Percentiles rank a stretch among this genome's conserved stretches.
phyloP scores from a whole-genome alignment of 2,113 vertebrate species.

The cattle (Bos taurus) region ARS-UCD2.0 NC_037343.1:2040001-2040500 shows the following conservation, averaged over 20 bases:
- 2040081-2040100: not conserved
- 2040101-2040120: not conserved
- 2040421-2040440: not conserved
- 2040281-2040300: not conserved
- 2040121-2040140: not conserved
- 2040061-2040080: not conserved
- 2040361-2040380: not conserved
- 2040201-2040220: not conserved
- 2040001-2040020: rapidly evolving
- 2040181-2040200: slow-evolving; percentile 1
- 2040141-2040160: not conserved
- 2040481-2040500: not conserved
- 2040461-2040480: not conserved
- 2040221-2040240: not conserved
- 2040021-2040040: not conserved
- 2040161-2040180: not conserved
- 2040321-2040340: not conserved
- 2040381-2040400: not conserved
- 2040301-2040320: not conserved
- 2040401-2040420: not conserved
- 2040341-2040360: not conserved
- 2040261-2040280: not conserved
- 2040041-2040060: not conserved
- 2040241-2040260: not conserved
- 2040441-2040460: not conserved